Percentiles rank a stretch among this genome's conserved stretches.
Conservation (phyloP, 2,888 invertebrate species). For the Cerastis rubricosa region DNA sequence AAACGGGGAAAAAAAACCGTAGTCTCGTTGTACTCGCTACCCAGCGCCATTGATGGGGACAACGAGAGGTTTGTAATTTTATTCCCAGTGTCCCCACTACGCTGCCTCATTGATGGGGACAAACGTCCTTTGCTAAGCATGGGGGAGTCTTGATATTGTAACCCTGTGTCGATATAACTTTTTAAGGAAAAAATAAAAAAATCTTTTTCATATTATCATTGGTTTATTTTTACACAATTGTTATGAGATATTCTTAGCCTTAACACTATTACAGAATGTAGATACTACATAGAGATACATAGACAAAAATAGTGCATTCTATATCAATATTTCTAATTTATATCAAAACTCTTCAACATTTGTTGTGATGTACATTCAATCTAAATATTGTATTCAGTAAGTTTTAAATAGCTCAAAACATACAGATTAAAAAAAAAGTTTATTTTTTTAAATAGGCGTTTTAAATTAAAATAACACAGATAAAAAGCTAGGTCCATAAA, state of each 20-base stretch:
- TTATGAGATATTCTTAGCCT: constrained; percentile 10
- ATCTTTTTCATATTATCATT: constrained; percentile 27
- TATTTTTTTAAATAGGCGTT: too few relatives aligned
- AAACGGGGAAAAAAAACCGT: too few relatives aligned
- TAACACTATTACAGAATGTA: constrained; percentile 19
- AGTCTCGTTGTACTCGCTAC: too few relatives aligned
- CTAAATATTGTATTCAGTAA: constrained; percentile 13
- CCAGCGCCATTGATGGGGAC: too few relatives aligned
- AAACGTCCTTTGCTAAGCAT: too few relatives aligned
- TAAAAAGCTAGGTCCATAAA: neutral
- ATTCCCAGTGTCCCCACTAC: too few relatives aligned
- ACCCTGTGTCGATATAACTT: too few relatives aligned
- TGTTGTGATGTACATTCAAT: neutral
- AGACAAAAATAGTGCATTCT: constrained; percentile 3
- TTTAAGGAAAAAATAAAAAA: neutral
- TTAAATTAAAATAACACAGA: neutral
- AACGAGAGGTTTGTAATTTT: too few relatives aligned
- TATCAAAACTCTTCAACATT: neutral
- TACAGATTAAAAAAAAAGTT: too few relatives aligned
- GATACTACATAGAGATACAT: neutral
- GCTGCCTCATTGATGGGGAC: too few relatives aligned
- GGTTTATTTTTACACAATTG: constrained; percentile 51
- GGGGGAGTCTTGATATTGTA: too few relatives aligned
- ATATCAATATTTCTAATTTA: neutral
- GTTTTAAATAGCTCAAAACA: neutral